Evolutionary conservation across 2,113 vertebrate genomes (phyloP).

Genomic region (Grus americana): DNA sequence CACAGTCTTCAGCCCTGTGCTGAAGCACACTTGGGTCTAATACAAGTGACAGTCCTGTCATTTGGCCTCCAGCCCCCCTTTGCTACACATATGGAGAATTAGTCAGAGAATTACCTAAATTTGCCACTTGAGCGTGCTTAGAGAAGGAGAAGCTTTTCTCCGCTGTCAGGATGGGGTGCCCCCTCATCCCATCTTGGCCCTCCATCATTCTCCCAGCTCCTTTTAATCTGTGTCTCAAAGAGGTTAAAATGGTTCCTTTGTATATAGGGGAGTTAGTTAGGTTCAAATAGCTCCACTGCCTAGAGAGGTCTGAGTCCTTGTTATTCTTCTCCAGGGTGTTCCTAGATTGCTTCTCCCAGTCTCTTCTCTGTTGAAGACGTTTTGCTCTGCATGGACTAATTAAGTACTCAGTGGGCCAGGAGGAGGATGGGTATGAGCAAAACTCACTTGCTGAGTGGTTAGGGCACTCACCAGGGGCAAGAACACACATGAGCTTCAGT

Average conservation of each 20-base stretch:
- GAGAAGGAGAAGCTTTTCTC: neutral
- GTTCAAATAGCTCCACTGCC: conserved; percentile 10
- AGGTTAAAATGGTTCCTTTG: conserved; percentile 8
- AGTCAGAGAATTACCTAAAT: neutral
- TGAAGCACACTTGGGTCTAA: neutral
- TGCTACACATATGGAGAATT: neutral
- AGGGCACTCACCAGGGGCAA: conserved; percentile 3
- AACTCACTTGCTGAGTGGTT: conserved; percentile 37
- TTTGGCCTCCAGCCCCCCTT: neutral
- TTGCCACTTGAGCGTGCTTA: neutral
- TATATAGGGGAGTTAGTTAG: neutral
- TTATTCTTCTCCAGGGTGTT: conserved; percentile 43
- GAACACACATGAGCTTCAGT: neutral
- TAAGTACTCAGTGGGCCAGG: conserved; percentile 16
- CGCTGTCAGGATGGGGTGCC: neutral
- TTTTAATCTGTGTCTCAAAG: neutral
- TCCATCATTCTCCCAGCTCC: neutral
- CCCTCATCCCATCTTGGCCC: neutral
- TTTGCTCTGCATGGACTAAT: conserved; percentile 15
- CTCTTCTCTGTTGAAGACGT: conserved; percentile 6
- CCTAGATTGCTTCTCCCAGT: neutral
- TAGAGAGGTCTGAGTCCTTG: neutral
- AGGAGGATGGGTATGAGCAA: neutral
- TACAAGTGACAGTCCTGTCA: neutral
- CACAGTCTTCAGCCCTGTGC: neutral